Percentiles rank a stretch among this genome's conserved stretches.
Evolutionary conservation across 2,888 invertebrate species (phyloP).

Genomic region (Zeuzera pyrina): DNA sequence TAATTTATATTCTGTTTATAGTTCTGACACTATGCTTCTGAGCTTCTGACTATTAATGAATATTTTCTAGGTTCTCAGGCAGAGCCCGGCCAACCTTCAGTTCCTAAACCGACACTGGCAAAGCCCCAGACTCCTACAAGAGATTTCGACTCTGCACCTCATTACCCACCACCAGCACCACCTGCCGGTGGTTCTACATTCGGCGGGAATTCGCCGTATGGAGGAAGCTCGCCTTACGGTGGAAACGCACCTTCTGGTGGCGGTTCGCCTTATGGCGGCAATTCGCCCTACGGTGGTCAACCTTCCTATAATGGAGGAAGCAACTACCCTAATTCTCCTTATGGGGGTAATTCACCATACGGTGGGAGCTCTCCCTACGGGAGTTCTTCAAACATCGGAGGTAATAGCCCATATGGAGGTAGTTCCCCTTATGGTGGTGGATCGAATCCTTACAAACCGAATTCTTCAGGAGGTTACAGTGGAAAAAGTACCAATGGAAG

Average conservation of each 20-base stretch:
- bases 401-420: constrained; percentile 18
- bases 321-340: constrained; percentile 18
- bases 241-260: constrained; percentile 21
- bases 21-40: no score
- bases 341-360: constrained; percentile 19
- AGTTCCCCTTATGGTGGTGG: constrained; percentile 19
- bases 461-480: constrained; percentile 9
- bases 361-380: constrained; percentile 16
- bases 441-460: constrained; percentile 2
- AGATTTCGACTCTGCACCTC: constrained; percentile 45
- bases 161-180: constrained; percentile 59
- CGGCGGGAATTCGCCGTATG: constrained; percentile 17
- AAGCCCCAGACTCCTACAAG: constrained; percentile 39
- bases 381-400: constrained; percentile 18
- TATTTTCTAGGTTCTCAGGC: constrained; percentile 49
- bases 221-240: constrained; percentile 17
- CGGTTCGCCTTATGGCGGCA: constrained; percentile 25
- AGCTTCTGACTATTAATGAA: no score
- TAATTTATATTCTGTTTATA: no score
- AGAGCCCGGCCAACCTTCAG: constrained; percentile 39
- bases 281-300: constrained; percentile 15
- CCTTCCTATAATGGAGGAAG: constrained; percentile 10
- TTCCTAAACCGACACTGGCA: constrained; percentile 32
- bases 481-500: constrained; percentile 24
- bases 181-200: constrained; percentile 23